A percentile compares a stretch with the other conserved stretches of the same genome.
Evolutionary conservation across 2,113 vertebrate species (phyloP).

Genomic region (Trichomycterus rosablanca): DNA sequence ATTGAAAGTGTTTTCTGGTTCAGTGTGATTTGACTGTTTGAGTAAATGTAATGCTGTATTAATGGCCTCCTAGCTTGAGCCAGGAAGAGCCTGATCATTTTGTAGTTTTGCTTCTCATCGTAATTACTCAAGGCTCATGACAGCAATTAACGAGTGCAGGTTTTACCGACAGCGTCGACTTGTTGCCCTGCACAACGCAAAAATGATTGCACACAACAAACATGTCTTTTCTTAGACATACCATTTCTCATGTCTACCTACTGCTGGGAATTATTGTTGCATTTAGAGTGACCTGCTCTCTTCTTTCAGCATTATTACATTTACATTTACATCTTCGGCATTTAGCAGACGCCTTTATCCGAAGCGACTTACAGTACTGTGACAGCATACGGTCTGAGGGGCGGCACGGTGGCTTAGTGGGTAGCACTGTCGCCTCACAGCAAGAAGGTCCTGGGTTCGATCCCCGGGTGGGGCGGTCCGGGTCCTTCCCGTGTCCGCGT

Average conservation of each 20-base stretch:
- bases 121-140: conserved; percentile 58
- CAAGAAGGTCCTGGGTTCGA: too few relatives aligned
- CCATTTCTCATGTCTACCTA: not conserved
- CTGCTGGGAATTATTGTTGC: conserved; percentile 4
- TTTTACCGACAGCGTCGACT: conserved; percentile 47
- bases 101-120: conserved; percentile 30
- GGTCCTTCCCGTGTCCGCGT: too few relatives aligned
- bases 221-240: conserved; percentile 1
- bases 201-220: not conserved
- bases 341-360: too few relatives aligned
- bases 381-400: too few relatives aligned
- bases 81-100: conserved; percentile 26
- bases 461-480: too few relatives aligned
- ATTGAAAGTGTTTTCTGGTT: conserved; percentile 68
- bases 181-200: conserved; percentile 33
- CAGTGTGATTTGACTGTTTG: conserved; percentile 1
- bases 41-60: conserved; percentile 13
- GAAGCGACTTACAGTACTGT: too few relatives aligned
- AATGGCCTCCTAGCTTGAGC: conserved; percentile 12
- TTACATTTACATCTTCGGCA: too few relatives aligned
- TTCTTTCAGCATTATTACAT: too few relatives aligned
- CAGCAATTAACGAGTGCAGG: conserved; percentile 55
- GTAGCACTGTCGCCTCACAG: too few relatives aligned
- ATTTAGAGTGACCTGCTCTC: conserved; percentile 22
- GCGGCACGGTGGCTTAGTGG: too few relatives aligned